Conservation (phyloP, 2,797 vertebrate species). For the Arvicola amphibius region DNA sequence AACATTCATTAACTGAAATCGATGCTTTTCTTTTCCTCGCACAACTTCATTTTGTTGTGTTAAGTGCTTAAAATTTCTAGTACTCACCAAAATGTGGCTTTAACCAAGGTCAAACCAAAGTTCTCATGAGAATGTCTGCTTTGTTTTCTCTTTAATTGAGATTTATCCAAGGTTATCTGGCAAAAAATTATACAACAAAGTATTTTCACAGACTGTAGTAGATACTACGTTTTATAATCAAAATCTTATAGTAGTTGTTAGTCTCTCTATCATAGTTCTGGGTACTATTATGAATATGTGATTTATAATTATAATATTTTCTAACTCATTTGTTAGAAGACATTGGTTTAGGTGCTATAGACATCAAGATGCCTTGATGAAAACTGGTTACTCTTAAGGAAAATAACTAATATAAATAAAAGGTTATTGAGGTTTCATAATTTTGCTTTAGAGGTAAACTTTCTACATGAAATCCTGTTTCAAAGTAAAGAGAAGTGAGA, state of each 20-base stretch:
- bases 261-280: background rate
- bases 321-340: background rate
- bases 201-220: background rate
- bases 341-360: background rate
- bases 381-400: background rate
- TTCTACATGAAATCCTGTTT: background rate
- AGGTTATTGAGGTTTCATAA: fast-evolving
- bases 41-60: slow-evolving; percentile 48
- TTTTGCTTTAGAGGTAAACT: background rate
- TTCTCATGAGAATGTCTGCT: background rate
- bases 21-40: slow-evolving; percentile 62
- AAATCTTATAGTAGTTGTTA: background rate
- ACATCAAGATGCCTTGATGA: background rate
- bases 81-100: slow-evolving; percentile 1
- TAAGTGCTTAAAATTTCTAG: slow-evolving; percentile 16
- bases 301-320: background rate
- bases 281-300: background rate
- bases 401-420: background rate
- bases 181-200: background rate
- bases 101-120: slow-evolving; percentile 26
- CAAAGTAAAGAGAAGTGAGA: background rate
- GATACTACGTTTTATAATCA: background rate
- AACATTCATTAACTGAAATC: slow-evolving; percentile 71
- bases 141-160: slow-evolving; percentile 15
- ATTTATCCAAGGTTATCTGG: slow-evolving; percentile 27